Evolutionary conservation across 2,113 vertebrate genomes (phyloP).

Genomic region (Lathamus discolor): DNA sequence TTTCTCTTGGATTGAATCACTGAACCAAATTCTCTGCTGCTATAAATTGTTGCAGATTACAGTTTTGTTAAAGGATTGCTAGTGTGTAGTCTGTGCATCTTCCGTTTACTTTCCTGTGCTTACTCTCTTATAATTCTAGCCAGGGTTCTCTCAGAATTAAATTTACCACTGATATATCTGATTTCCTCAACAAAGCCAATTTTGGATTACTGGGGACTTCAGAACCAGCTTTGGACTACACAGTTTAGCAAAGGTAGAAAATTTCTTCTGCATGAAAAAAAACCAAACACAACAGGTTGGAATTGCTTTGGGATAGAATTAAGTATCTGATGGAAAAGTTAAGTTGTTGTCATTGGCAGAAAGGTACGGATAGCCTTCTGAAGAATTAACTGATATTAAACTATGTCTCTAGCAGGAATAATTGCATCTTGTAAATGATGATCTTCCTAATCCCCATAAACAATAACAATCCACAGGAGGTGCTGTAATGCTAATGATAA

Average conservation of each 20-base stretch:
- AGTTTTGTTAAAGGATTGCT: conserved; percentile 3
- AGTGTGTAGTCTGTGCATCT: not conserved
- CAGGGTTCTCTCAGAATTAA: not conserved
- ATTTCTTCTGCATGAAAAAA: not conserved
- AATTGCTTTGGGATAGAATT: not conserved
- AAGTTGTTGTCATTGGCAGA: not conserved
- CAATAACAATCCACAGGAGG: not conserved
- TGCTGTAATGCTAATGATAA: not conserved
- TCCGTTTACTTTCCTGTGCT: not conserved
- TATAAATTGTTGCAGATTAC: conserved; percentile 4
- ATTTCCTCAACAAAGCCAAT: not conserved
- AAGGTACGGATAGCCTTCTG: not conserved
- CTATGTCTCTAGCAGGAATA: not conserved
- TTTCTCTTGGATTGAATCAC: not conserved
- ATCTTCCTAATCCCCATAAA: conserved; percentile 1
- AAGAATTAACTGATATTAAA: not conserved
- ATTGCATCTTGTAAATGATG: not conserved
- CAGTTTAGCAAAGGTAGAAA: not conserved
- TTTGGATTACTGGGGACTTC: not conserved
- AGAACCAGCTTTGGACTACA: not conserved
- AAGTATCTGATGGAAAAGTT: not conserved
- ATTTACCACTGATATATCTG: not conserved
- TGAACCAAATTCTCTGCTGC: conserved; percentile 17
- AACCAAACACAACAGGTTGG: accelerated
- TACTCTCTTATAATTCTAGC: not conserved